These are phyloP conservation scores for Scotopteryx bipunctaria DNA, from an alignment of 2,888 invertebrate species.

Conservation along the genomic window DNA sequence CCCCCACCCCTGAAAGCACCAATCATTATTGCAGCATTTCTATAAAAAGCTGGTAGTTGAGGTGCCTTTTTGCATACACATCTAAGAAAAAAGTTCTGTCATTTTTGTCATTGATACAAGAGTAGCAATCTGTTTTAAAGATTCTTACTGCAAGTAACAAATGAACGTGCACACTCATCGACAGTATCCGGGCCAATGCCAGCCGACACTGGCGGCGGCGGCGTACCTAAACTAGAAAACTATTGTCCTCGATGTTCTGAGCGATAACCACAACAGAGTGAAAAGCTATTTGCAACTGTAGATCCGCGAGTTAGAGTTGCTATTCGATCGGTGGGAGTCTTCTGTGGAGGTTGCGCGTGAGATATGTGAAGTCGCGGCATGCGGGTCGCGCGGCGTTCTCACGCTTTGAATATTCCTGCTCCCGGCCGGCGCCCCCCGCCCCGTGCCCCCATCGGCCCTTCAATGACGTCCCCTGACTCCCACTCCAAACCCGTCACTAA, in stretches of 20 bases:
- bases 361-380: slow-evolving; percentile 82
- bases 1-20: too few species aligned
- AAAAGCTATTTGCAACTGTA: slow-evolving; percentile 56
- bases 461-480: slow-evolving; percentile 75
- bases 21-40: too few species aligned
- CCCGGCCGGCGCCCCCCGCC: slow-evolving; percentile 54
- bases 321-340: slow-evolving; percentile 44
- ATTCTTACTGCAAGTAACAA: slow-evolving; percentile 39
- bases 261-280: slow-evolving; percentile 69
- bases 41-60: too few species aligned
- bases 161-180: slow-evolving; percentile 76
- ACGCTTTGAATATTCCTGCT: slow-evolving; percentile 83
- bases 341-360: slow-evolving; percentile 79
- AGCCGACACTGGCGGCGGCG: slow-evolving; percentile 63
- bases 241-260: slow-evolving; percentile 82
- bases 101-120: neutral
- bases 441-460: slow-evolving; percentile 68
- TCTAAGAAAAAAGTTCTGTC: neutral
- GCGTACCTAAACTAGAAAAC: slow-evolving; percentile 82
- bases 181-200: slow-evolving; percentile 82
- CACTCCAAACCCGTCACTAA: slow-evolving; percentile 66
- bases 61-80: neutral
- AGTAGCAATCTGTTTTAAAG: slow-evolving; percentile 35
- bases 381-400: slow-evolving; percentile 82
- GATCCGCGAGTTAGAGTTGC: slow-evolving; percentile 49